phyloP scores from a whole-genome alignment of 2,113 vertebrate genomes.

The Tragelaphus strepsiceros region DNA sequence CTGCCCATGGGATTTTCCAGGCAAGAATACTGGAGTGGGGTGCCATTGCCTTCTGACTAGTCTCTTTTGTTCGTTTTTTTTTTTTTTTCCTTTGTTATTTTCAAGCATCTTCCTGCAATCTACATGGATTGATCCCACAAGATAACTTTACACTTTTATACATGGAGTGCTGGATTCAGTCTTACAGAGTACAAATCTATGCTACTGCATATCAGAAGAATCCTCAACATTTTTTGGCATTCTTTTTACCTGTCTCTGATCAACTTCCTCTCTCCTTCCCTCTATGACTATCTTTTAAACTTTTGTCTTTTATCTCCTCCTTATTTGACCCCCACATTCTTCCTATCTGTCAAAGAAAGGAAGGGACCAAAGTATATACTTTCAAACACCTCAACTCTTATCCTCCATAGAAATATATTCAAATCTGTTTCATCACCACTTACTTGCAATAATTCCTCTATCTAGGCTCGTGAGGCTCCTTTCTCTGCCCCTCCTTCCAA shows the following conservation, averaged over 20 bases:
- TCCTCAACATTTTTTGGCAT: not conserved
- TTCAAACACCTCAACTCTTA: not conserved
- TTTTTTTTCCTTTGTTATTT: not conserved
- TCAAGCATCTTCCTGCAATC: not conserved
- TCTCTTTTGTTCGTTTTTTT: not conserved
- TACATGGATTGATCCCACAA: not conserved
- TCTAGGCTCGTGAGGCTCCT: not conserved
- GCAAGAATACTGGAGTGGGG: too few relatives aligned
- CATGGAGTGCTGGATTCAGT: not conserved
- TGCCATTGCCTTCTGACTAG: not conserved
- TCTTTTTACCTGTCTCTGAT: not conserved
- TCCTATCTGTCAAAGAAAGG: not conserved
- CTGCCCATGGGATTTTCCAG: too few relatives aligned
- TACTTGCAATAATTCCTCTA: not conserved
- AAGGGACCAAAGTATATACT: not conserved
- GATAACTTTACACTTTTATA: not conserved
- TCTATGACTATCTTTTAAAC: not conserved
- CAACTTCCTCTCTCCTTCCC: not conserved
- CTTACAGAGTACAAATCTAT: not conserved
- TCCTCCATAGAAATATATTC: not conserved
- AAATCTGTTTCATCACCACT: not conserved
- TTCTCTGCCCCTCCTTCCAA: not conserved
- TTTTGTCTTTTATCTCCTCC: not conserved
- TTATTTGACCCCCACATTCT: not conserved
- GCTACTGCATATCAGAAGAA: not conserved